Base-by-base conservation (phyloP, 2,888 invertebrate species). In the Taphrorychus bicolor region DNA sequence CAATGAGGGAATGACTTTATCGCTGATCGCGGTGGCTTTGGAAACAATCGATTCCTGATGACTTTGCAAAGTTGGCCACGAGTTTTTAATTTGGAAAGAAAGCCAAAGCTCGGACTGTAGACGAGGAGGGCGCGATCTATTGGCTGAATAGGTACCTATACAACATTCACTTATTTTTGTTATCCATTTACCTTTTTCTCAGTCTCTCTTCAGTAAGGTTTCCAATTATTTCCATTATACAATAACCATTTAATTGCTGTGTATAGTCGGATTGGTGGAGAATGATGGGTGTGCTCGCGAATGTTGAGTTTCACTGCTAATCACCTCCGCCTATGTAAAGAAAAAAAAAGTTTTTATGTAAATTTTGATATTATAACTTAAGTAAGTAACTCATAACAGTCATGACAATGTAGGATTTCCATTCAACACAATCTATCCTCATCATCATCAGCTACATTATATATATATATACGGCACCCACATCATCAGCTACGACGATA, bases 1-100 rank as follows among this genome's bases (percentile, higher is more conserved):
- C 77, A 77, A 78, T 78, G 78, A 77, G 74, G 66, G 67, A 61
- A 65, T 59, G 68, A 51, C 51, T 59, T 74, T 75, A 76, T 76
- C 76, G 72, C 62, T 68, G 73, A 76, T 76, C 76, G 72, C 62
- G 66, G 74, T 66, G 70, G 71, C 72, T 75, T 75, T 72, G 69
- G 73, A 74, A 74, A 75, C 72, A 75, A 74, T 74, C 73, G 72
- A 74, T 72, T 57, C 72, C 71, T 59, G 60, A 67, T 73, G 72
- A 74, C 73, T 71, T 71, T 74, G 74, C 75, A 71, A 71, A 68
- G 71, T 74, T 72, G 59, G 14, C 57, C 65, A 70, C 66, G 52
- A 66, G 64, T 69, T 68, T 69, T 60, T 66, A 72, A 70, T 70
- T 72, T 68, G 69, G 72, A 72, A 68, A 71, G 71, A 68, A 70